Evolutionary conservation across 2,888 invertebrate species (phyloP).

Genomic region (Drosophila mercatorum): DNA sequence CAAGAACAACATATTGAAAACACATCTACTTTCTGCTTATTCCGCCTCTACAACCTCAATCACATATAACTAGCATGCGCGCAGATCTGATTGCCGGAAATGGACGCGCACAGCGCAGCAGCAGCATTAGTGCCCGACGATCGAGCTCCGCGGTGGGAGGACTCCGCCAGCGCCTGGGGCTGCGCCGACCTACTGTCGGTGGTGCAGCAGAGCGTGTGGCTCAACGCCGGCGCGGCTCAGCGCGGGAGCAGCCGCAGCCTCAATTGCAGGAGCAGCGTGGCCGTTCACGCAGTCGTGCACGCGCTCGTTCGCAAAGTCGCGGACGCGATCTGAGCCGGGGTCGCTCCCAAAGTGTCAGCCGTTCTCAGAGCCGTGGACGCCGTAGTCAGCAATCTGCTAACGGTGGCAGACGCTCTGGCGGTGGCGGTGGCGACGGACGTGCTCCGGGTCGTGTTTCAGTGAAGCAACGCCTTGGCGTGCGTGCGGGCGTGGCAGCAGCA

Average conservation of each 20-base stretch:
- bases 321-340: slow-evolving; percentile 41
- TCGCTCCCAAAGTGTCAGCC: slow-evolving; percentile 36
- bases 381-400: slow-evolving; percentile 40
- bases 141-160: slow-evolving; percentile 71
- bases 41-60: slow-evolving; percentile 56
- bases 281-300: slow-evolving; percentile 74
- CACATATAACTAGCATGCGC: slow-evolving; percentile 82
- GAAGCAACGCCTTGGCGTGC: slow-evolving; percentile 81
- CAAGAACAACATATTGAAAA: slow-evolving; percentile 54
- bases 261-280: slow-evolving; percentile 50
- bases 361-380: slow-evolving; percentile 53
- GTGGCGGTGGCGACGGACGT: slow-evolving; percentile 20
- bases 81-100: slow-evolving; percentile 81
- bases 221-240: slow-evolving; percentile 56
- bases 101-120: slow-evolving; percentile 50
- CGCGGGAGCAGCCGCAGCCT: slow-evolving; percentile 44
- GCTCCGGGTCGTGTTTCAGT: slow-evolving; percentile 69
- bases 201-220: slow-evolving; percentile 79
- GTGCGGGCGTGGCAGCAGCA: slow-evolving; percentile 58
- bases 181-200: slow-evolving; percentile 66
- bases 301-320: slow-evolving; percentile 53
- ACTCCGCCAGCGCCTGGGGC: slow-evolving; percentile 77
- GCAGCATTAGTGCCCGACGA: slow-evolving; percentile 65
- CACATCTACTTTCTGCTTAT: slow-evolving; percentile 67
- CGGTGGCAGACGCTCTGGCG: slow-evolving; percentile 4